Evolutionary conservation across 2,888 invertebrate species (phyloP).

Genomic region (Chrysomela aeneicollis): DNA sequence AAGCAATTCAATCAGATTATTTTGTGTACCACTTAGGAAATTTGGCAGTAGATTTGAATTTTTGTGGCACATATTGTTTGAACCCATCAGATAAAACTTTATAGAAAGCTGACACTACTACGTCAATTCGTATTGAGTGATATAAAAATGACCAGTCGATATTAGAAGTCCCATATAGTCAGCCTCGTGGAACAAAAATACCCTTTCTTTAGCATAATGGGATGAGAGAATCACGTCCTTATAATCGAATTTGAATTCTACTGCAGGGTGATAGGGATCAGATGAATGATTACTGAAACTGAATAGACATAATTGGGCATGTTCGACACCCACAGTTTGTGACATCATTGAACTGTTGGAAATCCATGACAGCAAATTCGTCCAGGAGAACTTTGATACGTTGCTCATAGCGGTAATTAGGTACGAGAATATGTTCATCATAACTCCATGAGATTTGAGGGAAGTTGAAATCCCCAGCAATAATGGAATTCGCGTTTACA

Average conservation of each 20-base stretch:
- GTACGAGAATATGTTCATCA: background rate
- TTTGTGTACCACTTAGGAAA: background rate
- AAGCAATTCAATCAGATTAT: background rate
- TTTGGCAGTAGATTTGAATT: background rate
- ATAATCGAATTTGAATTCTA: background rate
- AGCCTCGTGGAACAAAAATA: background rate
- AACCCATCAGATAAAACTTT: background rate
- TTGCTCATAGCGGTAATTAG: background rate
- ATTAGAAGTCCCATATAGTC: background rate
- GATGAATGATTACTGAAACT: background rate
- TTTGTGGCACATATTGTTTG: background rate
- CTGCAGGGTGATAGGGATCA: background rate
- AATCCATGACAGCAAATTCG: background rate
- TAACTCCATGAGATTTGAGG: background rate
- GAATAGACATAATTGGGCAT: background rate
- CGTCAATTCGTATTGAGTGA: background rate
- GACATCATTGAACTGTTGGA: background rate
- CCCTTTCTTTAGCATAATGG: background rate
- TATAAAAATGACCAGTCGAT: background rate
- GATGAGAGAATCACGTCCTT: background rate
- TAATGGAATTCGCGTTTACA: background rate
- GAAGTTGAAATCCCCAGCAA: background rate
- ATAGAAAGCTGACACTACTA: background rate
- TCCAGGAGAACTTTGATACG: background rate
- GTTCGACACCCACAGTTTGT: background rate